Percentiles rank a stretch among this genome's conserved stretches.
phyloP scores from a whole-genome alignment of 2,797 vertebrate species.

The Bucorvus abyssinicus region DNA sequence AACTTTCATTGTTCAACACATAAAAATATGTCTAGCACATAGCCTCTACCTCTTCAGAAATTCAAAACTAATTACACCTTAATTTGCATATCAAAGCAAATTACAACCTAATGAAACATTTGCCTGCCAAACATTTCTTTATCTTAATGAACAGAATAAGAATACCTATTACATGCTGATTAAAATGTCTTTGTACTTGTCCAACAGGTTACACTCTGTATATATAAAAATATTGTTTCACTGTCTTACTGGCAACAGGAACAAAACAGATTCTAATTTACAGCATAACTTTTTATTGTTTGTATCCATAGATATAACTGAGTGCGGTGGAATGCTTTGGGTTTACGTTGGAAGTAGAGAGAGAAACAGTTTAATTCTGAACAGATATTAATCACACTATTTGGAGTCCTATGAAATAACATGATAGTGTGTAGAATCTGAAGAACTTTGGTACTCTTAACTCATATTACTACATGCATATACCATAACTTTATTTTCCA shows the following conservation, averaged over 20 bases:
- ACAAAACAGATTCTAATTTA: slow-evolving; percentile 40
- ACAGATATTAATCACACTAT: background rate
- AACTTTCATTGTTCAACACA: slow-evolving; percentile 41
- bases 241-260: background rate
- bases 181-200: slow-evolving; percentile 62
- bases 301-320: background rate
- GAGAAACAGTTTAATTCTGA: background rate
- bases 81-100: slow-evolving; percentile 82
- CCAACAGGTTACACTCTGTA: slow-evolving; percentile 42
- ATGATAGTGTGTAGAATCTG: background rate
- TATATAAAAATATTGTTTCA: slow-evolving; percentile 20
- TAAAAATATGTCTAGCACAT: slow-evolving; percentile 69
- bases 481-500: too few relatives aligned
- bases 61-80: slow-evolving; percentile 76
- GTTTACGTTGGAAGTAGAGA: background rate
- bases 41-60: slow-evolving; percentile 72
- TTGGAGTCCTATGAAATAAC: background rate
- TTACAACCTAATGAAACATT: slow-evolving; percentile 78
- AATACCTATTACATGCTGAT: slow-evolving; percentile 67
- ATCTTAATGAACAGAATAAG: slow-evolving; percentile 75
- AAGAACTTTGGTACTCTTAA: background rate
- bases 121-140: slow-evolving; percentile 75
- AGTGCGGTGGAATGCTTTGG: background rate
- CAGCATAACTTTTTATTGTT: background rate
- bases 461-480: background rate